Base-by-base conservation (phyloP, 1,140 invertebrate species). In the Protaetia brevitarsis region DNA sequence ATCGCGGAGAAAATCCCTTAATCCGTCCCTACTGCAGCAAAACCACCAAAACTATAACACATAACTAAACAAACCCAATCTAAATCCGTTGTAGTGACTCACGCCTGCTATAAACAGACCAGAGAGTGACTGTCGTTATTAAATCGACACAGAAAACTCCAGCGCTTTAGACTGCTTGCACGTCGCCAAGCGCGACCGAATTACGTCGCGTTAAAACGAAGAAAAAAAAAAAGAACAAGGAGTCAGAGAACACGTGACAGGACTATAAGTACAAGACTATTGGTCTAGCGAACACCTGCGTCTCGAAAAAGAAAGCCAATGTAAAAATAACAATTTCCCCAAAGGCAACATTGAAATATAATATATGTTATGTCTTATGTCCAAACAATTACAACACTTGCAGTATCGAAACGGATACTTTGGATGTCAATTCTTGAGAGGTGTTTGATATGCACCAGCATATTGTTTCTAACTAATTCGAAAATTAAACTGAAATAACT, bases 1-100 rank as follows among this genome's bases (percentile, higher is more conserved):
- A 23, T 19, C 41, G 41, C 5, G 8, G 21, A 8, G 19, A 51
- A 23, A 19, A 51, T n/a, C 27, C 30, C 28, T 11, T 37, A 68
- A 56, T 67, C 28, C 68, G 28, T 28, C 28, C 59, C 68, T 69
- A 66, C 4, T 8, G 26, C 21, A 64, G 45, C 41, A 65, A 58
- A 63, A 61, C 29, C 56, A 58, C 34, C 57, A 65, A 65, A 68
- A 68, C 23, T 64, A 64, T 57, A 64, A 57, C 60, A 59, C 57
- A 63, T 67, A 73, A 71, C 72, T 66, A 72, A 73, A 73, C 72
- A 73, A 73, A 73, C 66, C 67, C 28, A 51, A 60, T 69, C 71
- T 72, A 73, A 72, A 71, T 73, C 59, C 7, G 68, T 65, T 36
- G 19, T 23, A 36, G 51, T 73, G 72, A 73, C 56, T 73, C 72